phyloP scores from a whole-genome alignment of 2,888 invertebrate species.

The Scaptomyza tumidula region DNA sequence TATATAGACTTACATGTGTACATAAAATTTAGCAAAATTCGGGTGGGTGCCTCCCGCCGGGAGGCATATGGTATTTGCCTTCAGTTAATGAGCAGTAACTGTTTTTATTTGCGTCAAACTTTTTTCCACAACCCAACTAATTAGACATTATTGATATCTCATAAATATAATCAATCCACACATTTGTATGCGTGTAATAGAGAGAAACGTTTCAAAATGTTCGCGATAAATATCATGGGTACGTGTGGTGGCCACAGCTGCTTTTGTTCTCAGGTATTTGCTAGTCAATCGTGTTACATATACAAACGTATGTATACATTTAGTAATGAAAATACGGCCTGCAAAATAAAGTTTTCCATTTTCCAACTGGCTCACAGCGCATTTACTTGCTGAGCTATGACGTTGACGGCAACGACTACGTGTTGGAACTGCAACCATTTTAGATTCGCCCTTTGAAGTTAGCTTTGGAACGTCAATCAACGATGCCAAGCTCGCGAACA shows the following conservation, averaged over 20 bases:
- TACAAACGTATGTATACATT: neutral
- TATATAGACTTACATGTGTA: neutral
- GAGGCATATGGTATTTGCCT: conserved; percentile 5
- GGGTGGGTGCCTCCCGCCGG: neutral
- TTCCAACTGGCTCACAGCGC: conserved; percentile 2
- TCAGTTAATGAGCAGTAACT: conserved; percentile 5
- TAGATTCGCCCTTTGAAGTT: conserved; percentile 3
- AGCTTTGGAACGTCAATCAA: conserved; percentile 24
- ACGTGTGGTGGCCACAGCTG: conserved; percentile 31
- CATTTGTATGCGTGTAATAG: neutral
- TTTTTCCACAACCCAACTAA: conserved; percentile 3
- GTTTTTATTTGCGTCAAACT: conserved; percentile 7
- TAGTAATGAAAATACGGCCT: neutral
- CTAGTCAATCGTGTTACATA: conserved; percentile 15
- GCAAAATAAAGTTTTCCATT: neutral
- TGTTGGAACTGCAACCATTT: conserved; percentile 19
- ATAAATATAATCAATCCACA: conserved; percentile 18
- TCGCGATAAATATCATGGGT: neutral
- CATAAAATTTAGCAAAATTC: conserved; percentile 4
- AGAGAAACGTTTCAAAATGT: neutral
- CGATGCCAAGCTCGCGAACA: conserved; percentile 9
- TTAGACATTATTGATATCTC: conserved; percentile 21
- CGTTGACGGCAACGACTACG: neutral
- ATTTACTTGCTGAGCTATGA: conserved; percentile 11
- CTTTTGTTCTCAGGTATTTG: conserved; percentile 22